Evolutionary conservation across 1,140 invertebrate species (phyloP), one percentile per base, ranked within the genome.

Genomic region (Linepithema humile): DNA sequence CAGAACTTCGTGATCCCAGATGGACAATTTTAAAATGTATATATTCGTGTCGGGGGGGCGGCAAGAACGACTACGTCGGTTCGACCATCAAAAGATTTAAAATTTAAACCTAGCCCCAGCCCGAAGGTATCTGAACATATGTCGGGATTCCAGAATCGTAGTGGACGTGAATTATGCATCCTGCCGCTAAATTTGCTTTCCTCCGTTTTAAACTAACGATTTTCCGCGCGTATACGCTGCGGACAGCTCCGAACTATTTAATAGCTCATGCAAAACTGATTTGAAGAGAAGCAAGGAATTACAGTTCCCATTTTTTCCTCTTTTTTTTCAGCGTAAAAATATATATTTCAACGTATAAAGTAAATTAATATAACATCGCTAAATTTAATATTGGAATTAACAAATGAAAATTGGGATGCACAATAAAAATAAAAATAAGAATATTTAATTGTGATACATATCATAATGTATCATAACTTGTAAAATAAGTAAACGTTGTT

Each of bases 111-210:
- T 64, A 45, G 43, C 20, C 50, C 40, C 53, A 84, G 84, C 57
- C 78, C 74, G 80, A 87, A 82, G 77, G 78, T 82, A 75, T 57
- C 78, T 75, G 83, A 87, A 90, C 83, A 88, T 88, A 84, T 84
- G 87, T 80, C 78, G 48, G 59, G 73, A 75, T 69, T 74, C 26
- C 59, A 65, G 17, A 53, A 50, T 70, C 94, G 5, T 96, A 96
- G 86, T 95, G 95, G 59, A 97, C 96, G 29, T 95, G 97, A 83
- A 97, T 96, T 1, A 95, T 97, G 97, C 97, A 87, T 96, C 57
- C 43, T 67, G 55, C 74, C 35, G 74, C 20, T 72, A 82, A 85
- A 85, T 85, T 60, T 80, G 48, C 60, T 72, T 85, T 72, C 32
- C 64, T 43, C 75, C 55, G 43, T 70, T 84, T 77, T 59, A 64